Conservation (phyloP, 2,113 vertebrate species). For the Nycticryphes semicollaris region DNA sequence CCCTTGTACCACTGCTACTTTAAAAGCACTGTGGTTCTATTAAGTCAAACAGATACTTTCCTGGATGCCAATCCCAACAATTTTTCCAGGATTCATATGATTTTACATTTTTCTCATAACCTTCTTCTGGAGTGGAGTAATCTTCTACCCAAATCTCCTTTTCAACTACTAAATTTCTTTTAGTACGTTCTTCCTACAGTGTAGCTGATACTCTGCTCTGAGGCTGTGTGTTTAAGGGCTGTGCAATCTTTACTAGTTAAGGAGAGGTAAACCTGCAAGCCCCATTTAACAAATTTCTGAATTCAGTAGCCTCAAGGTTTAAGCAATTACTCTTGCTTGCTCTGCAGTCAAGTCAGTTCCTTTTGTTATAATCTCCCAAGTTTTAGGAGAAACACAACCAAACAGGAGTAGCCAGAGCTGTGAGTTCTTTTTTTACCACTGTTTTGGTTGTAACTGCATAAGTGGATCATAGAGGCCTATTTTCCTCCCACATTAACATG, state of each 20-base stretch:
- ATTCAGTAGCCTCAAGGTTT: neutral
- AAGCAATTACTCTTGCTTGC: neutral
- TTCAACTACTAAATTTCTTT: neutral
- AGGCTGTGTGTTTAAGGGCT: neutral
- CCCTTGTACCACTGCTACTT: neutral
- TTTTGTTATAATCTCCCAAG: neutral
- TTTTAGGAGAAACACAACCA: neutral
- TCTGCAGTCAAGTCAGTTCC: neutral
- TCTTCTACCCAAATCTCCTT: neutral
- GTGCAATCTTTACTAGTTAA: neutral
- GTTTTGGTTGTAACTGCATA: neutral
- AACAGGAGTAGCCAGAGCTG: rapidly evolving
- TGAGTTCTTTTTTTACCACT: neutral
- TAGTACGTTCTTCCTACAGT: neutral
- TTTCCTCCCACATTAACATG: neutral
- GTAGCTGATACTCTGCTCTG: neutral
- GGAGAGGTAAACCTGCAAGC: neutral
- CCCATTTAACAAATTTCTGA: neutral
- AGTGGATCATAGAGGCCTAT: neutral
- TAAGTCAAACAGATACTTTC: neutral
- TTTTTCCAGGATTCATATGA: neutral
- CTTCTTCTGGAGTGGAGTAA: neutral
- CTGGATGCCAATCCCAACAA: neutral
- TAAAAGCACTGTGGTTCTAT: neutral
- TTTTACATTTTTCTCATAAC: neutral